Evolutionary conservation across 2,113 vertebrate genomes (phyloP).

Genomic region (Microtus pennsylvanicus): DNA sequence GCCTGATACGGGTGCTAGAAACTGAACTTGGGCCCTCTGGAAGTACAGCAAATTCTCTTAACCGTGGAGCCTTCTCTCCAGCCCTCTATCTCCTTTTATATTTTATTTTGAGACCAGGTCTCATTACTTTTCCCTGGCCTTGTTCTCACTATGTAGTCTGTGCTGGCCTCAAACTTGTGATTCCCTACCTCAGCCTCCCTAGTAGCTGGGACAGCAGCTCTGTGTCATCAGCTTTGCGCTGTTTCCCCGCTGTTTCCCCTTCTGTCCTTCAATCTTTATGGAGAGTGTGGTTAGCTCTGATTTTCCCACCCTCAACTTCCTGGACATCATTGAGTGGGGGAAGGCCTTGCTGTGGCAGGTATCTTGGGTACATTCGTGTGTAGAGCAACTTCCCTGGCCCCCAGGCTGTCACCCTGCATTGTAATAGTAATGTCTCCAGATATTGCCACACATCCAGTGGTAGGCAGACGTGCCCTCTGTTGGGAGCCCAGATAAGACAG

Average conservation of each 20-base stretch:
- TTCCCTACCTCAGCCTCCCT: not conserved
- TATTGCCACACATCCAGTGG: not conserved
- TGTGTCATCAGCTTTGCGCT: not conserved
- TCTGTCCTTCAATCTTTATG: not conserved
- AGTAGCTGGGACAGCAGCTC: not conserved
- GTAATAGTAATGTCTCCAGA: not conserved
- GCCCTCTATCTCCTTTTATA: not conserved
- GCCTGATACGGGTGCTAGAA: not conserved
- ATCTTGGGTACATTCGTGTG: not conserved
- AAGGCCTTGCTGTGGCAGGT: not conserved
- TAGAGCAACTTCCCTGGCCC: rapidly evolving
- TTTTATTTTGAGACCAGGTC: not conserved
- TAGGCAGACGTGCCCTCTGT: rapidly evolving
- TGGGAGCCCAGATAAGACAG: not conserved
- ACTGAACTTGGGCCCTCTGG: not conserved
- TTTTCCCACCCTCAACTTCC: not conserved
- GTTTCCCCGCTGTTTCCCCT: not conserved
- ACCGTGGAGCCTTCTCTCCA: not conserved
- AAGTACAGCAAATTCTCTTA: not conserved
- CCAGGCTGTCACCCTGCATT: too few relatives aligned
- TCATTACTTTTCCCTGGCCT: not conserved
- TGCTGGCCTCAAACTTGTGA: not conserved
- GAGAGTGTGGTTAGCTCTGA: not conserved
- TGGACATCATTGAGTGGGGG: not conserved
- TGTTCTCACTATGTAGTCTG: not conserved